Conservation (phyloP, 64 coral and sea anemone species). For the Actinia equina region DNA sequence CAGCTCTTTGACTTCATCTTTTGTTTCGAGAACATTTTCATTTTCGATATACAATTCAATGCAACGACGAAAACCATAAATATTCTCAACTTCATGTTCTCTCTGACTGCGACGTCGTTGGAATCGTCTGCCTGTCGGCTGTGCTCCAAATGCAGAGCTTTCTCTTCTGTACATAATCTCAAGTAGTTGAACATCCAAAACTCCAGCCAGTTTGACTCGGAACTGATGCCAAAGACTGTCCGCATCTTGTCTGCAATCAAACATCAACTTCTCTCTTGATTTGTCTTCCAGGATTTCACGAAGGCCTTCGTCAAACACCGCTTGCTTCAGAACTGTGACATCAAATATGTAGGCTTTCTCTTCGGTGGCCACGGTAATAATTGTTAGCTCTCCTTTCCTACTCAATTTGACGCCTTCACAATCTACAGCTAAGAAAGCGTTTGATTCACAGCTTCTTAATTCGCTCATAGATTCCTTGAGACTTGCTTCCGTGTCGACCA, state of each 20-base stretch:
- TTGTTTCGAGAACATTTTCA: conserved; percentile 21
- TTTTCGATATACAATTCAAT: conserved; percentile 38
- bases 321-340: no score
- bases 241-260: conserved; percentile 77
- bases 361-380: no score
- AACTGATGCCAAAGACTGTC: conserved; percentile 65
- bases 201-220: conserved; percentile 44
- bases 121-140: neutral
- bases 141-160: neutral
- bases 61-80: conserved; percentile 36
- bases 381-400: no score
- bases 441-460: no score
- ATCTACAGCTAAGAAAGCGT: no score
- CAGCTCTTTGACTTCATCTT: conserved; percentile 21
- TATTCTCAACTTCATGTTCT: conserved; percentile 39
- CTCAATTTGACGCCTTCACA: no score
- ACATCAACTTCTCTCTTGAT: no score
- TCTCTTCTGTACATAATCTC: conserved; percentile 56
- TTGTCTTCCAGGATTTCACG: no score
- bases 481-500: conserved; percentile 33
- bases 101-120: conserved; percentile 15
- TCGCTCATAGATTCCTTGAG: conserved; percentile 42
- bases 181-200: conserved; percentile 66
- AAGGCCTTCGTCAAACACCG: no score
- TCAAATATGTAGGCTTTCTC: no score